phyloP scores from a whole-genome alignment of 2,888 invertebrate genomes.

The Eupithecia vulgata region DNA sequence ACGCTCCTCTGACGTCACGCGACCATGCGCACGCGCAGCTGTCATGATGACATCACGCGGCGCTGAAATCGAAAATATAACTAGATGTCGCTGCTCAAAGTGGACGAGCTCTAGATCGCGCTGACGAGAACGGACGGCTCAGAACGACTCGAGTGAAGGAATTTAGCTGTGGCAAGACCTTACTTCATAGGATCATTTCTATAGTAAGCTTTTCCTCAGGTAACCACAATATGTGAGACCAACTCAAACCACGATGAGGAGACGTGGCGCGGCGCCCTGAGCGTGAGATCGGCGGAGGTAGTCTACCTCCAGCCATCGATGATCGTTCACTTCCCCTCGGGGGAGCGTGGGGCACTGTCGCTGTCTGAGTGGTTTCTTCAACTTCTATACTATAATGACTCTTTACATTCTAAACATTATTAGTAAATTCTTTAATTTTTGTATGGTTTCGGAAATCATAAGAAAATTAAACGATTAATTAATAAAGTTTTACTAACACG shows the following conservation, averaged over 20 bases:
- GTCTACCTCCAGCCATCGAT: slow-evolving; percentile 6
- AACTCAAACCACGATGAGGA: slow-evolving; percentile 11
- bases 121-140: background rate
- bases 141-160: background rate
- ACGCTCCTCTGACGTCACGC: background rate
- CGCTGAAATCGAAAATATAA: background rate
- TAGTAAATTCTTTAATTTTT: too few relatives aligned
- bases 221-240: slow-evolving; percentile 9
- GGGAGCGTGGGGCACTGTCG: slow-evolving; percentile 1
- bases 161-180: background rate
- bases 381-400: too few relatives aligned
- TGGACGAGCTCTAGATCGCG: background rate
- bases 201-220: slow-evolving; percentile 6
- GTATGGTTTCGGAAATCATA: too few relatives aligned
- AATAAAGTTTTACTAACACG: too few relatives aligned
- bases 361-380: slow-evolving; percentile 5
- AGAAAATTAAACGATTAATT: too few relatives aligned
- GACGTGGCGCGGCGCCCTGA: slow-evolving; percentile 9
- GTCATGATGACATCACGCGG: background rate
- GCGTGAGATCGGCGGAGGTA: slow-evolving; percentile 6
- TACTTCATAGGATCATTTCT: slow-evolving; percentile 7
- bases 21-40: slow-evolving; percentile 2
- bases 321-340: slow-evolving; percentile 6
- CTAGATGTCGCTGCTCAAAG: slow-evolving; percentile 3
- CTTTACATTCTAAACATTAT: too few relatives aligned